Conservation (phyloP, 2,797 vertebrate species). For the Rhinichthys osculus region DNA sequence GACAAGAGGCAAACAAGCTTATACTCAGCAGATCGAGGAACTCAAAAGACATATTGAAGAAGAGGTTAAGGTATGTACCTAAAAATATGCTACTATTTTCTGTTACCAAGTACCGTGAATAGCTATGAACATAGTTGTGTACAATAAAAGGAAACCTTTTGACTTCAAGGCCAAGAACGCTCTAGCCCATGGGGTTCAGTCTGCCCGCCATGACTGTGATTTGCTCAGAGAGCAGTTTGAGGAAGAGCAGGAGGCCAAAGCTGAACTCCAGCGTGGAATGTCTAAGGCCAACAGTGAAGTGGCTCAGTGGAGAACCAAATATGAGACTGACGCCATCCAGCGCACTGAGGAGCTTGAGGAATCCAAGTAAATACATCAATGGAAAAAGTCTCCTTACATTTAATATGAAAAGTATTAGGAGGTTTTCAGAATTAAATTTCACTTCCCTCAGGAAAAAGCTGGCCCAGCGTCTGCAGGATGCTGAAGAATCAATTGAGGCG, state of each 20-base stretch:
- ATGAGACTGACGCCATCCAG: slow-evolving; percentile 86
- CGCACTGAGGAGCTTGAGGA: slow-evolving; percentile 85
- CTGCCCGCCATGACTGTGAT: slow-evolving; percentile 81
- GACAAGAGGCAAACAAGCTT: slow-evolving; percentile 82
- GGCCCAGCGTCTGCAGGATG: slow-evolving; percentile 82
- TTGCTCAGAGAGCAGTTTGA: slow-evolving; percentile 79
- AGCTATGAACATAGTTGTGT: not conserved
- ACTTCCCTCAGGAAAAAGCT: slow-evolving; percentile 78
- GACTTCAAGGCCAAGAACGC: slow-evolving; percentile 83
- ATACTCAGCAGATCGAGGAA: slow-evolving; percentile 84
- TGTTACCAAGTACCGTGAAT: slow-evolving; percentile 64
- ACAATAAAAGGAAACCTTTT: slow-evolving; percentile 87
- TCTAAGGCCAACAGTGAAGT: slow-evolving; percentile 87
- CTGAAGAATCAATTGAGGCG: slow-evolving; percentile 81
- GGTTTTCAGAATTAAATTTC: not conserved
- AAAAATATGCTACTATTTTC: not conserved
- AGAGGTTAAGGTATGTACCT: slow-evolving; percentile 43
- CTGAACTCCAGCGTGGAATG: slow-evolving; percentile 80
- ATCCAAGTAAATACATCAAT: slow-evolving; percentile 59
- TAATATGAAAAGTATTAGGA: slow-evolving; percentile 26
- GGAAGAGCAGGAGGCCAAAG: slow-evolving; percentile 78
- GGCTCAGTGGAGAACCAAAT: slow-evolving; percentile 86
- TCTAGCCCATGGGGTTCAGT: slow-evolving; percentile 82
- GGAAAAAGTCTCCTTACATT: not conserved
- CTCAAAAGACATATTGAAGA: slow-evolving; percentile 79